Evolutionary conservation across 2,113 vertebrate species (phyloP).

Genomic region (Meles meles): DNA sequence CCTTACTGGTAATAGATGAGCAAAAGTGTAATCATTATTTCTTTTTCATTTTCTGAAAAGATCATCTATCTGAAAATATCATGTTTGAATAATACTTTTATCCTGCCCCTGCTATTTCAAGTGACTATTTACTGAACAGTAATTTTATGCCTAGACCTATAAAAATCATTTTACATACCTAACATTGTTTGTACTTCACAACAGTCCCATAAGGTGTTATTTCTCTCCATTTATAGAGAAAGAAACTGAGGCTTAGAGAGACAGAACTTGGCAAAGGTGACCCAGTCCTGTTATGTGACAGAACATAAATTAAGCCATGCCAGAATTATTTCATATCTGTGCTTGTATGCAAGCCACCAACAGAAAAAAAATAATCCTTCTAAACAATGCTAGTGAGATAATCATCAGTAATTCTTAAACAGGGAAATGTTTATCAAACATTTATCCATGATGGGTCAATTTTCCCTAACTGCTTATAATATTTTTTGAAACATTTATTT

Average conservation of each 20-base stretch:
- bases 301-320: background rate
- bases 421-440: background rate
- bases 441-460: background rate
- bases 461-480: background rate
- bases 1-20: background rate
- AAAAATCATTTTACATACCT: background rate
- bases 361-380: background rate
- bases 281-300: background rate
- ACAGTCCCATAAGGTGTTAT: background rate
- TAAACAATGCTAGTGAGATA: background rate
- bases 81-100: background rate
- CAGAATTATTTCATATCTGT: background rate
- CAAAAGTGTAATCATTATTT: slow-evolving; percentile 35
- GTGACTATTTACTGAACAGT: background rate
- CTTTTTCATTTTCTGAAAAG: slow-evolving; percentile 39
- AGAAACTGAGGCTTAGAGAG: background rate
- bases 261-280: background rate
- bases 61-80: background rate
- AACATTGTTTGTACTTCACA: background rate
- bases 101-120: background rate
- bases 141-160: background rate
- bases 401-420: background rate
- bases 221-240: background rate
- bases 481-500: background rate
- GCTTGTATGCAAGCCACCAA: background rate